A percentile compares a stretch with the other conserved stretches of the same genome.
These are phyloP conservation scores for Polydrusus pterygomalis DNA, from an alignment of 2,888 invertebrate species.

Conservation along the genomic window DNA sequence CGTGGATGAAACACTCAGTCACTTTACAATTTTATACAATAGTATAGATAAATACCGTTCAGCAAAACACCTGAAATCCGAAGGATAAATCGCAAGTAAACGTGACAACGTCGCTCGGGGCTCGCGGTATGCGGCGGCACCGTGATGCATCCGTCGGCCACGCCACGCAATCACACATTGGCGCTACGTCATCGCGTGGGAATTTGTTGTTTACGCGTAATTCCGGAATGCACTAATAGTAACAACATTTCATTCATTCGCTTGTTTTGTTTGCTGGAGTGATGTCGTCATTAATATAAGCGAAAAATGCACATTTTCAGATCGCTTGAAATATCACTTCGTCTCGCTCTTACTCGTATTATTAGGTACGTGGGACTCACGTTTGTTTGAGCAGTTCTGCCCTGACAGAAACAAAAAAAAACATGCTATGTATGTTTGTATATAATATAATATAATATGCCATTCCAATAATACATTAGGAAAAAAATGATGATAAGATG, in stretches of 20 bases:
- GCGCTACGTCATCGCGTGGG: constrained; percentile 53
- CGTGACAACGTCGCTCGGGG: constrained; percentile 21
- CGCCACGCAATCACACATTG: constrained; percentile 41
- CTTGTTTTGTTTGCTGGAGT: constrained; percentile 35
- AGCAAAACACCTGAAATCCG: neutral
- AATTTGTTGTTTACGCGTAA: constrained; percentile 55
- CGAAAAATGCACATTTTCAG: constrained; percentile 2
- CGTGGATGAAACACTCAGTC: too few relatives aligned
- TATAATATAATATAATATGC: too few relatives aligned
- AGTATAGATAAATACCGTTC: too few relatives aligned
- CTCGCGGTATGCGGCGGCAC: constrained; percentile 38
- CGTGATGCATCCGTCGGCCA: constrained; percentile 29
- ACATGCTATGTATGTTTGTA: too few relatives aligned
- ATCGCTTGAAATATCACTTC: too few relatives aligned
- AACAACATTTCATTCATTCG: constrained; percentile 45
- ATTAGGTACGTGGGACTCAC: too few relatives aligned
- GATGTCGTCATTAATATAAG: constrained; percentile 16
- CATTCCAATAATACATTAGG: too few relatives aligned
- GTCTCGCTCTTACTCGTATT: too few relatives aligned
- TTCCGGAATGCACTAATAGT: constrained; percentile 53
- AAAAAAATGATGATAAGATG: too few relatives aligned
- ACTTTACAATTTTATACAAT: too few relatives aligned
- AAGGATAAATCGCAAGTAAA: neutral
- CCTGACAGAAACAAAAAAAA: too few relatives aligned
- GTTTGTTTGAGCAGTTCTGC: too few relatives aligned